Base-by-base conservation (phyloP, 2,113 vertebrate species). In the Pipra filicauda region DNA sequence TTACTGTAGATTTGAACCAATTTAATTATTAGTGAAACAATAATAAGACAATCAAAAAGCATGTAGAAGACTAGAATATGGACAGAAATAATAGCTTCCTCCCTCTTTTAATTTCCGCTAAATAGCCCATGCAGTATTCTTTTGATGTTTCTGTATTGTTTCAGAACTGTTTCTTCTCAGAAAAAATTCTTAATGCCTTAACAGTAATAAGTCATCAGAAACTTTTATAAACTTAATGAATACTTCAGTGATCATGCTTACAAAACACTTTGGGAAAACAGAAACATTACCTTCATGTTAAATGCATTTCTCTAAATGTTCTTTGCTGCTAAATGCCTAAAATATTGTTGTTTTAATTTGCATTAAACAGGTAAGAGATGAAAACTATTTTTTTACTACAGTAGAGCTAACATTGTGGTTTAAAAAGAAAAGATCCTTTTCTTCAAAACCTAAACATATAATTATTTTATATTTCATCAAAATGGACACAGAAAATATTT, bases 221-320 rank as follows among this genome's bases (percentile, higher is more conserved):
- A 72, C 59, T 95, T 96, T 92, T 85, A 72, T 75, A 78, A 97
- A 90, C 22, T 79, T 94, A 92, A 97, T 97, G 79, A 93, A 92
- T 92, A 79, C 49, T 91, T 90, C 33, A 87, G 4, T 61, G 41
- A 84, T 89, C n/a, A 39, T 87, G 67, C 90, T 64, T 62, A 33
- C 7, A 85, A 93, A 93, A 70, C 26, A 88, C 21, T 93, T 78
- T 65, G 35, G 19, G 28, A 91, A 95, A 89, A 35, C 65, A 80
- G 24, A 76, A 64, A 91, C 95, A 91, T 70, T 39, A 77, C 66
- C 11, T 66, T 87, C 39, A 18, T 33, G 39, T 52, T 85, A 78
- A 95, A 83, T 70, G n/a, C 4, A 41, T 52, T 5, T 57, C 26
- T 83, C 26, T 91, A 35, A n/a, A 91, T 59, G 30, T 48, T 65